A percentile compares a stretch with the other conserved stretches of the same genome.
These are phyloP conservation scores for Mormyrus proboscirostris DNA, from an alignment of 2,797 vertebrate genomes.

Conservation along the genomic window DNA sequence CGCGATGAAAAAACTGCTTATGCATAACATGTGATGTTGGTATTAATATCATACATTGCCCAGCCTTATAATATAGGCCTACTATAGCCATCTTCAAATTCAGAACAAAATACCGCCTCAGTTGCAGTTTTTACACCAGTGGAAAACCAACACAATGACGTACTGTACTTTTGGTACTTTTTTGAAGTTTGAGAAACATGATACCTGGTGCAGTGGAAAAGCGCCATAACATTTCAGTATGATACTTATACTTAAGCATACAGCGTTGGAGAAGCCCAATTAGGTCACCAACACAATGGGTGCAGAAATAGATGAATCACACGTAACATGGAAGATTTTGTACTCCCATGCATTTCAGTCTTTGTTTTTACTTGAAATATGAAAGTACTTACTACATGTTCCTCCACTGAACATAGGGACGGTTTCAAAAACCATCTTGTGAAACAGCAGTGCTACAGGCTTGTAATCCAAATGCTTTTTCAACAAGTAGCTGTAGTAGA, in stretches of 20 bases:
- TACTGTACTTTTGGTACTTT: neutral
- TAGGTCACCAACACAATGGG: neutral
- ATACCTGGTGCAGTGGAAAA: neutral
- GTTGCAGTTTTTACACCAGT: neutral
- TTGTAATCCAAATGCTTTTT: constrained; percentile 89
- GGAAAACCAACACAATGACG: neutral
- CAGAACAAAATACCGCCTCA: neutral
- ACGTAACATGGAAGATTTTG: neutral
- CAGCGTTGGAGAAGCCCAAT: neutral
- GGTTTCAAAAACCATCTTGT: constrained; percentile 97
- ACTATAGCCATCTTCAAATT: neutral
- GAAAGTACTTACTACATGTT: constrained; percentile 86
- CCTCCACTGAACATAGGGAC: constrained; percentile 96
- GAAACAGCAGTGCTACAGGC: constrained; percentile 91
- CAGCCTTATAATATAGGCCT: neutral
- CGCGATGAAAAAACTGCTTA: neutral
- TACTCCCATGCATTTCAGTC: neutral
- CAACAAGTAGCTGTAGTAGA: constrained; percentile 95
- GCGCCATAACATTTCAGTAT: neutral
- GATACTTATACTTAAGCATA: neutral
- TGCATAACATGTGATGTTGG: neutral
- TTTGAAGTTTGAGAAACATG: neutral
- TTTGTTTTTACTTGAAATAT: neutral
- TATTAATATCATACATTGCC: neutral
- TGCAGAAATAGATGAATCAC: neutral